Evolutionary conservation across 1,140 invertebrate species (phyloP), one percentile per base, ranked within the genome.

Genomic region (Drosophila bifasciata): DNA sequence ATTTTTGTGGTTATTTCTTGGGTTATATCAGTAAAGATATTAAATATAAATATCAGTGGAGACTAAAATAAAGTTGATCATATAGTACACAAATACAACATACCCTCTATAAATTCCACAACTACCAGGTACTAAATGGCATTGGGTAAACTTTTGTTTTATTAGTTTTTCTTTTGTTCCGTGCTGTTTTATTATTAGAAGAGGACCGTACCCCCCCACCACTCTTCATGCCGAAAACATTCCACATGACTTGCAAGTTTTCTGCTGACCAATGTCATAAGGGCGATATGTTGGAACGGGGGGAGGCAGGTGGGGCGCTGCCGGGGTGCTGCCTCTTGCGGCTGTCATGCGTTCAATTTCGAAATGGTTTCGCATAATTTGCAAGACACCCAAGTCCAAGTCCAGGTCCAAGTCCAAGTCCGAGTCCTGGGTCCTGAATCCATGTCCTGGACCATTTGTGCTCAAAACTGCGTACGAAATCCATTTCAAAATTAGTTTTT

Each of bases 321-420:
- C n/a, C n/a, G n/a, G n/a, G 15, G n/a, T 40, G 53, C 28, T 61
- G 60, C 48, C 59, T 40, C 36, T 25, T 55, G 56, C 44, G 28
- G 40, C 67, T 79, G 84, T 84, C 85, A 89, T 89, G 84, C 79
- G 84, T 89, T 90, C 89, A 90, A 90, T 90, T 90, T 79, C 71
- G 74, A 90, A 90, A 90, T 90, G 84, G 79, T 81, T 90, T 90
- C 88, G 89, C 88, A 90, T 90, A 90, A 90, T 90, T 90, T 90
- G 88, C 88, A 85, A 53, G 68, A 79, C 67, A 62, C 60, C 58
- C 77, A 60, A 53, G 66, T 23, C 71, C 53, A 68, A 71, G 75
- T 57, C 56, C 32, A 19, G 67, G 53, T 40, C 28, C 19, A 43
- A 45, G 41, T 40, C 55, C 43, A 48, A 41, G 40, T 51, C 39